Percentiles rank a stretch among this genome's conserved stretches.
phyloP scores from a whole-genome alignment of 2,113 vertebrate species.

The Noturus placidus region DNA sequence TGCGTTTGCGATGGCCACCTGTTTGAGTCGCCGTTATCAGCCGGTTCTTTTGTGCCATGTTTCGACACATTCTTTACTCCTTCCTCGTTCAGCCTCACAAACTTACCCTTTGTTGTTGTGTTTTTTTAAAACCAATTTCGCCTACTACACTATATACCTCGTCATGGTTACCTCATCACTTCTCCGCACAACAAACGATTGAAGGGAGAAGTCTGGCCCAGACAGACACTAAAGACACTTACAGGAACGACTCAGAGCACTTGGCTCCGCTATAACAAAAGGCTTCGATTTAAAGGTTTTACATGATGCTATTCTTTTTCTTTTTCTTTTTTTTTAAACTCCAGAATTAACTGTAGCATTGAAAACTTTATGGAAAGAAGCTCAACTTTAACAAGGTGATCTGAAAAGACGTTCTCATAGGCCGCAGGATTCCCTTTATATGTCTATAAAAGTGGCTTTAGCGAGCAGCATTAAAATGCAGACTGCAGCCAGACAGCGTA shows the following conservation, averaged over 20 bases:
- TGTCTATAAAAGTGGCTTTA: slow-evolving; percentile 68
- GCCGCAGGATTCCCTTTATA: slow-evolving; percentile 62
- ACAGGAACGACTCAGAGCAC: slow-evolving; percentile 30
- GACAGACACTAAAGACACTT: slow-evolving; percentile 54
- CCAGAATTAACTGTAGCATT: slow-evolving; percentile 64
- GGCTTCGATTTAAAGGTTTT: slow-evolving; percentile 60
- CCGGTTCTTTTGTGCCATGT: slow-evolving; percentile 60
- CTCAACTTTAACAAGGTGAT: slow-evolving; percentile 63
- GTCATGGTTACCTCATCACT: slow-evolving; percentile 59
- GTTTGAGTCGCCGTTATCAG: slow-evolving; percentile 50
- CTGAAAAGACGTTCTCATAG: slow-evolving; percentile 62
- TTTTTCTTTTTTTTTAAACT: slow-evolving; percentile 38
- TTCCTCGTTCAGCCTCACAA: slow-evolving; percentile 64
- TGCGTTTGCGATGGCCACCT: slow-evolving; percentile 70
- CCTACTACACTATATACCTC: slow-evolving; percentile 61
- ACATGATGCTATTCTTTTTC: slow-evolving; percentile 49
- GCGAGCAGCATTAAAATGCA: slow-evolving; percentile 60
- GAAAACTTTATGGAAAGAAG: slow-evolving; percentile 65
- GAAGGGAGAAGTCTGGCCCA: slow-evolving; percentile 58
- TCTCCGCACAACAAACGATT: slow-evolving; percentile 53
- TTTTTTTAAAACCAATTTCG: slow-evolving; percentile 55
- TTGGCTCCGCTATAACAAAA: slow-evolving; percentile 61
- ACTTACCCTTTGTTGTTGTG: slow-evolving; percentile 58
- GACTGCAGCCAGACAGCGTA: slow-evolving; percentile 49
- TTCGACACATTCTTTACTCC: slow-evolving; percentile 67